Base-by-base conservation (phyloP, 30 jellyfish, hydroid and myxozoan species). In the Phacellophora camtschatica region DNA sequence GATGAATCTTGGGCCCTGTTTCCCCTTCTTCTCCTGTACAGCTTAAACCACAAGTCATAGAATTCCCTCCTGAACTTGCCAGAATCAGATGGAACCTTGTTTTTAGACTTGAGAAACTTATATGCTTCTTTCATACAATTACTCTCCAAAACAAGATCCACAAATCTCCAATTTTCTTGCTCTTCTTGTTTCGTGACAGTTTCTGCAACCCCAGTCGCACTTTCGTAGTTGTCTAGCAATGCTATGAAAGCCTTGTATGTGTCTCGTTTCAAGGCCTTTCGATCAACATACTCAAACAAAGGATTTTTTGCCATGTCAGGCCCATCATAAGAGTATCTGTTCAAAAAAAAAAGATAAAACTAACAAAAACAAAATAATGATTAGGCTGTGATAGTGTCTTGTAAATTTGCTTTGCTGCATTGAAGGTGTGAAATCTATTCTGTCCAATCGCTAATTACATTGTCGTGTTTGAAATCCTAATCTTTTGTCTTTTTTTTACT, bases 291-390 rank as follows among this genome's bases (percentile, higher is more conserved):
- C 29, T 95, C 86, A 63, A 83, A 90, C 43, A 90, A 30, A 0
- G 97, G 97, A 45, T 90, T 94, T 9, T 63, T 79, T 1, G 97
- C 97, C 30, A 56, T 75, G 82, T 90, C 97, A 15, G 97, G 97
- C 22, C 97, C 97, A 71, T 90, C 97, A 84, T 83, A 83, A 19
- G 97, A 90, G 49, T 29, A 90, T n/a, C n/a, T n/a, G n/a, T n/a
- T n/a, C n/a, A n/a, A n/a, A n/a, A n/a, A n/a, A n/a, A n/a, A n/a
- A n/a, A n/a, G n/a, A n/a, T n/a, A n/a, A n/a, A n/a, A n/a, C n/a
- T n/a, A n/a, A n/a, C n/a, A n/a, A n/a, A n/a, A n/a, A n/a, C n/a
- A n/a, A n/a, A n/a, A n/a, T n/a, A n/a, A n/a, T n/a, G n/a, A n/a
- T n/a, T n/a, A n/a, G n/a, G n/a, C n/a, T n/a, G n/a, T n/a, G n/a